Evolutionary conservation across 2,113 vertebrate species (phyloP).

Genomic region (Trematomus loennbergii): DNA sequence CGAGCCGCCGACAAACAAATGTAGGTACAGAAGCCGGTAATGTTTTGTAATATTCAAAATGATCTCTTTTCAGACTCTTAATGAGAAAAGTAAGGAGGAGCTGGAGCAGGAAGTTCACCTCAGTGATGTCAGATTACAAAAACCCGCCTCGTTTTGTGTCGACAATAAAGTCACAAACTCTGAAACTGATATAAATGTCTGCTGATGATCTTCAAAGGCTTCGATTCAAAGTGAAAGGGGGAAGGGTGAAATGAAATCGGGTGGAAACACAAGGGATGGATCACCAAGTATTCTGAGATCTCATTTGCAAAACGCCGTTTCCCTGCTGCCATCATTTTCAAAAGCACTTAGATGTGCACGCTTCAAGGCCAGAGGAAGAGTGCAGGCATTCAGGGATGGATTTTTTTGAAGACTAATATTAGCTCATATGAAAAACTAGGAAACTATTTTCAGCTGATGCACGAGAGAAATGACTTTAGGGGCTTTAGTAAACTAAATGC

Average conservation of each 20-base stretch:
- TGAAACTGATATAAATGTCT: conserved; percentile 43
- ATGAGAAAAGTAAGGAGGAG: conserved; percentile 31
- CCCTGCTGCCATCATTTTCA: conserved; percentile 67
- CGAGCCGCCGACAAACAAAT: conserved; percentile 47
- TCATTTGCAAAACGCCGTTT: conserved; percentile 71
- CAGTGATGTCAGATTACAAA: conserved; percentile 20
- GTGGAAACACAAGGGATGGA: conserved; percentile 64
- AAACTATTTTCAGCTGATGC: conserved; percentile 55
- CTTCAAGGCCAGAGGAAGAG: conserved; percentile 70
- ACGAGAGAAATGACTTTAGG: conserved; percentile 40
- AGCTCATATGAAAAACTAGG: conserved; percentile 61
- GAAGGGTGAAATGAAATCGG: conserved; percentile 49
- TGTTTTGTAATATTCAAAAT: conserved; percentile 42
- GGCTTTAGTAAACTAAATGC: conserved; percentile 55
- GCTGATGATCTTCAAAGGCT: conserved; percentile 64
- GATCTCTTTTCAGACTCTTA: background rate
- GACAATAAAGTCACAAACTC: conserved; percentile 49
- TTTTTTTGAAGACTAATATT: conserved; percentile 75
- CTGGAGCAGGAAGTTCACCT: conserved; percentile 15
- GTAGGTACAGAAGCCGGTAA: conserved; percentile 55
- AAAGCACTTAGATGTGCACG: conserved; percentile 73
- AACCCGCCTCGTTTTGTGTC: conserved; percentile 25
- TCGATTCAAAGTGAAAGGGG: conserved; percentile 30
- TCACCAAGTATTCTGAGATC: conserved; percentile 56
- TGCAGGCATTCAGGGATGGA: conserved; percentile 56